Conservation (phyloP, 2,797 vertebrate species). For the Ctenochaetus hawaiiensis region DNA sequence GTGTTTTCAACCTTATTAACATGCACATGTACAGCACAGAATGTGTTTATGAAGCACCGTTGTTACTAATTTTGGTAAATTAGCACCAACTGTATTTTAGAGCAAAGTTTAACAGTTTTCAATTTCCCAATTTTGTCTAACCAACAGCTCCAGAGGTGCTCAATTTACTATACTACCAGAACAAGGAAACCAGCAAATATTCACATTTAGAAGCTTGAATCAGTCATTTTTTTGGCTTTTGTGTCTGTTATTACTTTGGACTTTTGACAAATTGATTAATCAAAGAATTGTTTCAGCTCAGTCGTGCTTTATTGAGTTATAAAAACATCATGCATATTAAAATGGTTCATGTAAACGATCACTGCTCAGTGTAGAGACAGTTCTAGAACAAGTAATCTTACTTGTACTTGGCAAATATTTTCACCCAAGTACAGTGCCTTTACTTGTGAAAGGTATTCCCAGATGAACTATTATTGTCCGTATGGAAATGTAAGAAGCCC, state of each 20-base stretch:
- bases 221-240: neutral
- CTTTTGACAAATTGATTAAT: neutral
- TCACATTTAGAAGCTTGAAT: neutral
- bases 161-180: too few species aligned
- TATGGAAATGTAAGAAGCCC: conserved; percentile 40
- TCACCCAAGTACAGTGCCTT: neutral
- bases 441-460: conserved; percentile 27
- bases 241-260: too few species aligned
- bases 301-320: neutral
- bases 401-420: conserved; percentile 8
- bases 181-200: neutral
- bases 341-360: neutral
- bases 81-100: neutral
- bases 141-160: neutral
- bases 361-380: too few species aligned
- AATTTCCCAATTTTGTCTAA: neutral
- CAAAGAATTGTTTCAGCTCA: neutral
- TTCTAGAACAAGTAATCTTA: conserved; percentile 9
- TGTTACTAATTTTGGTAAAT: too few species aligned
- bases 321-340: neutral
- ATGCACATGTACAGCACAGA: too few species aligned
- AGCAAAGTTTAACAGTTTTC: neutral
- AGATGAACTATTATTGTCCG: conserved; percentile 43
- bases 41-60: too few species aligned
- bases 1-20: too few species aligned